Base-by-base conservation (phyloP, 2,113 vertebrate species). In the Buteo buteo region DNA sequence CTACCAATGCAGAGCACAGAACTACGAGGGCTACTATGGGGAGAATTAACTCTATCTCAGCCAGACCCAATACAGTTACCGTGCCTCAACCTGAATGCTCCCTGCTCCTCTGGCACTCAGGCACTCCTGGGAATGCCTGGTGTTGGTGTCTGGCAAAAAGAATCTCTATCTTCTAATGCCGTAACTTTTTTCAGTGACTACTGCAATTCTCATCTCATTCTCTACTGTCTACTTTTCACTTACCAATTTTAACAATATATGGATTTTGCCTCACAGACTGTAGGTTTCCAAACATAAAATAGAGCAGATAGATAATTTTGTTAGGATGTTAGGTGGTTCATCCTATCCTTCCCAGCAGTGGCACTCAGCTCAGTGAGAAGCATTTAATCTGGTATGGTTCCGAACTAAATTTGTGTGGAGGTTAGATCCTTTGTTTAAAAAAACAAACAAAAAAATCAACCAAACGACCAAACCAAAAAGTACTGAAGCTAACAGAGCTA, bases 331-430 rank as follows among this genome's bases (percentile, higher is more conserved):
- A 18, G 8, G 19, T 20, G 31, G 24, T 13, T 87, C 57, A n/a
- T 28, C n/a, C 19, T 32, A 0, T 34, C 13, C 3, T 76, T 4
- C 38, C 58, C 6, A 2, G 3, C 57, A 16, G 10, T 13, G 6
- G 12, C 20, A 19, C 36, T 31, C 25, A 13, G 12, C 8, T 52
- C 38, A 38, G 0, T 31, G 12, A n/a, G 49, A 62, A 57, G 3
- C 15, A 14, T 71, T 44, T 73, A 2, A 24, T 59, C 47, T 65
- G 22, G 4, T 38, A 6, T 58, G 6, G 10, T 69, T 80, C 22
- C 12, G 45, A 81, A 24, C 9, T 47, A 13, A 45, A 47, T 47
- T 47, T 19, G 21, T 4, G 5, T 11, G 9, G 2, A 25, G 9
- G 8, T 52, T 79, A 58, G 47, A 50, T 13, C 2, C 18, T 70